Base-by-base conservation (phyloP, 2,797 vertebrate genomes). In the Typhlichthys subterraneus region DNA sequence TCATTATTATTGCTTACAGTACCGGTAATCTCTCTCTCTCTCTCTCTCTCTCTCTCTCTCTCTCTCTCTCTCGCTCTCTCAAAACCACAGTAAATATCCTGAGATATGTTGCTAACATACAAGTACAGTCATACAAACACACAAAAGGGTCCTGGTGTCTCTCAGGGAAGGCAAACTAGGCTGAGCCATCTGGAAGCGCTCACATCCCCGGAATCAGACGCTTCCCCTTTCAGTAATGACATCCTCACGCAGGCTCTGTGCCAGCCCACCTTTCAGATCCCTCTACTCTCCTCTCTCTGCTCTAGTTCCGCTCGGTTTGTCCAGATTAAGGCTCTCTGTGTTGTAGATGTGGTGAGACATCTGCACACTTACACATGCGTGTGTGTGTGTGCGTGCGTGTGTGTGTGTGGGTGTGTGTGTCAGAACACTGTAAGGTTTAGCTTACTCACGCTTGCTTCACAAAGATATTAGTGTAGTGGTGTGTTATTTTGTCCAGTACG, bases 161-260 rank as follows among this genome's bases (percentile, higher is more conserved):
- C 57, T 10, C 10, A 13, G 33, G 59, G 12, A 19, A 13, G 10
- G 33, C 59, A 0, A 55, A 61, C 55, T 58, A 59, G 65, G 52
- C 11, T 47, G 42, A 69, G 69, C 79, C 81, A 82, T 80, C 74
- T 82, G 79, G 73, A 83, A 76, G 12, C 42, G 23, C 75, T 84
- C 70, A 14, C 12, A 0, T 65, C 45, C 54, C 54, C 53, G 56
- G 45, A 75, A 81, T 80, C 67, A 75, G 73, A 79, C 59, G 14
- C 48, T 53, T 61, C 70, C 56, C 50, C 29, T 57, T 61, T 64
- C 53, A 10, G 61, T 64, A 63, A 75, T 13, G 42, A 67, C 63
- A 53, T 67, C 68, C 59, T 65, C 62, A 19, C 1, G 23, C 45
- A 10, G 45, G 51, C 45, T 19, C 19, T 7, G 12, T 42, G 23